These are phyloP conservation scores for Chrysotoxum bicinctum DNA, from an alignment of 2,888 invertebrate species.

Conservation along the genomic window DNA sequence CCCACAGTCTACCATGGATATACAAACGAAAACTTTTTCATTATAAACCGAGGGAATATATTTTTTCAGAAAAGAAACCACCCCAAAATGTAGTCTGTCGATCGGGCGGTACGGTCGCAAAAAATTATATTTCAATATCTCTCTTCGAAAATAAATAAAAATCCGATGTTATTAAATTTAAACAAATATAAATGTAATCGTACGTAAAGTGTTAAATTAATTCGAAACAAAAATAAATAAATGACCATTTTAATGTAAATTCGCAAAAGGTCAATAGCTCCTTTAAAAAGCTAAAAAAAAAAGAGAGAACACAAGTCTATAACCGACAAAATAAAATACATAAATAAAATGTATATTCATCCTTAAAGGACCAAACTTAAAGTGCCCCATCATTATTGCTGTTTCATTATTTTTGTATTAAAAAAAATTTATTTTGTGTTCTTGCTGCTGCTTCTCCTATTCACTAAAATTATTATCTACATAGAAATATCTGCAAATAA, in stretches of 20 bases:
- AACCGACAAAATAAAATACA: slow-evolving; percentile 4
- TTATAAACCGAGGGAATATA: slow-evolving; percentile 29
- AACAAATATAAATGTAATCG: not conserved
- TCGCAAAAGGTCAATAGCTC: slow-evolving; percentile 1
- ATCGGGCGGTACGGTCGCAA: slow-evolving; percentile 80
- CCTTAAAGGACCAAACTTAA: slow-evolving; percentile 67
- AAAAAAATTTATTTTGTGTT: not conserved
- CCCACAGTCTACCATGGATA: slow-evolving; percentile 68
- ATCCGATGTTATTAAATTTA: not conserved
- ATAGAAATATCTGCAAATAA: slow-evolving; percentile 20
- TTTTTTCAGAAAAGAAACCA: slow-evolving; percentile 77
- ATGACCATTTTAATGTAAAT: not conserved
- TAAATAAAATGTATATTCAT: slow-evolving; percentile 19
- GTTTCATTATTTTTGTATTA: slow-evolving; percentile 2
- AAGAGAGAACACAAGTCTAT: slow-evolving; percentile 43
- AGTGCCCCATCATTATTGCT: slow-evolving; percentile 56
- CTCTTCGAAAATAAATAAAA: not conserved
- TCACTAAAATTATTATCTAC: not conserved
- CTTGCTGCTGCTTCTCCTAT: slow-evolving; percentile 39
- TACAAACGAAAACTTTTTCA: slow-evolving; percentile 66
- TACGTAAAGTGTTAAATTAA: not conserved
- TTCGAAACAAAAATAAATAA: not conserved
- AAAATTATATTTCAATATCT: slow-evolving; percentile 29
- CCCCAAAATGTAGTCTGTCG: slow-evolving; percentile 80
- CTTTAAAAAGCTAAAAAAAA: not conserved